Evolutionary conservation across 2,113 vertebrate genomes (phyloP).

Genomic region (Montifringilla adamsi): DNA sequence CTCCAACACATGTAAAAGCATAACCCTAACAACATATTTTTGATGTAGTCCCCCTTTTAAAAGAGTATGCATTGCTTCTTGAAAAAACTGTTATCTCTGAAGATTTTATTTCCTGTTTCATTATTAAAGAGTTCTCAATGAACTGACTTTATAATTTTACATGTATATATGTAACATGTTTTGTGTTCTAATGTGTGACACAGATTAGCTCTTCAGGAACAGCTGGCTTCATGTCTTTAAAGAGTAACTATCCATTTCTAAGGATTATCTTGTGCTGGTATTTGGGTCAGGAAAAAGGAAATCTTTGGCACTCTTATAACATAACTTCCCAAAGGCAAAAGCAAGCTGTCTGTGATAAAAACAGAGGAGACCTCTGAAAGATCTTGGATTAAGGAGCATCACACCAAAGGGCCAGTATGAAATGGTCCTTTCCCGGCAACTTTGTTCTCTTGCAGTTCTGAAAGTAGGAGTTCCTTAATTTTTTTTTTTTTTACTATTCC

Average conservation of each 20-base stretch:
- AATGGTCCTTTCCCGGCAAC: neutral
- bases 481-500: neutral
- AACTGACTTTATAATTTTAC: neutral
- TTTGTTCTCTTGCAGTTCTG: neutral
- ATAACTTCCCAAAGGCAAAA: neutral
- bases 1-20: neutral
- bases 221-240: neutral
- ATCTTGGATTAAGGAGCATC: neutral
- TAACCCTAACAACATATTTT: neutral
- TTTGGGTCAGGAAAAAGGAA: neutral
- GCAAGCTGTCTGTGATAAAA: neutral
- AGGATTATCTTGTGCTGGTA: neutral
- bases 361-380: neutral
- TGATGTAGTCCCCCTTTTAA: neutral
- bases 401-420: neutral
- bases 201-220: neutral
- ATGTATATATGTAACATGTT: accelerated
- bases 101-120: neutral
- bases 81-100: neutral
- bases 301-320: neutral
- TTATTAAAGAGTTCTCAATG: neutral
- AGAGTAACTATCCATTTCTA: neutral
- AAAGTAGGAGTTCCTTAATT: neutral
- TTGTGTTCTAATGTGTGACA: neutral
- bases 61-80: neutral